Conservation (phyloP, 2,888 invertebrate genomes). For the Temnothorax unifasciatus region DNA sequence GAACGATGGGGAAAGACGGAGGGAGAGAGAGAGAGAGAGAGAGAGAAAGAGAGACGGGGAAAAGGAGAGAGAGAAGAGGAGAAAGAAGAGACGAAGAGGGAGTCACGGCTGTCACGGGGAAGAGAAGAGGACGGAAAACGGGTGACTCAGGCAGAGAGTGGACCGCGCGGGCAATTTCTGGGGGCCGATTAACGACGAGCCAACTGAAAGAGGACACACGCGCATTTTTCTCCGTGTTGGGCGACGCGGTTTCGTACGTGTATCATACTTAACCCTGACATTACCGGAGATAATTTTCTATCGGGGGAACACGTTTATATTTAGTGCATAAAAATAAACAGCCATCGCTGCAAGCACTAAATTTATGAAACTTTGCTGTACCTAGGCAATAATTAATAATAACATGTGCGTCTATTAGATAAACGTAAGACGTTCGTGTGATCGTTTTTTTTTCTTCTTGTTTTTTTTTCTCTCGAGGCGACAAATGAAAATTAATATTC, state of each 20-base stretch:
- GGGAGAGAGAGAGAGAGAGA: constrained; percentile 22
- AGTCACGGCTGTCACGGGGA: constrained; percentile 34
- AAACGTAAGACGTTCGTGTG: not conserved
- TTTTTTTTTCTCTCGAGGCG: not conserved
- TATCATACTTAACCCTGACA: constrained; percentile 39
- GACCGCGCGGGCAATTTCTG: constrained; percentile 74
- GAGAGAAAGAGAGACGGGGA: constrained; percentile 34
- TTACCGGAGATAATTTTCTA: constrained; percentile 28
- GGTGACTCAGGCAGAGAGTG: constrained; percentile 75
- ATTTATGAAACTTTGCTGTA: not conserved
- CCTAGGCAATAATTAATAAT: not conserved
- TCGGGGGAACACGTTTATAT: constrained; percentile 32
- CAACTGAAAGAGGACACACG: constrained; percentile 38
- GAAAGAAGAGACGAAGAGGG: constrained; percentile 53
- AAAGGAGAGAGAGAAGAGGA: constrained; percentile 55
- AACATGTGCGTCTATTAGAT: not conserved
- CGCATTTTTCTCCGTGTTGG: constrained; percentile 42
- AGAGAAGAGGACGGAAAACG: constrained; percentile 66
- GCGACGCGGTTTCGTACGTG: constrained; percentile 18
- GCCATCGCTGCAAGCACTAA: not conserved
- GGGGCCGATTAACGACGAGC: constrained; percentile 76
- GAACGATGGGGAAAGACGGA: constrained; percentile 69
- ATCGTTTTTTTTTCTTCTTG: no score
- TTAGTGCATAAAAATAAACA: constrained; percentile 20
- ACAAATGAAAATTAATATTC: constrained; percentile 12